Conservation (phyloP, 2,113 vertebrate genomes). For the Phylloscopus whistleri region DNA sequence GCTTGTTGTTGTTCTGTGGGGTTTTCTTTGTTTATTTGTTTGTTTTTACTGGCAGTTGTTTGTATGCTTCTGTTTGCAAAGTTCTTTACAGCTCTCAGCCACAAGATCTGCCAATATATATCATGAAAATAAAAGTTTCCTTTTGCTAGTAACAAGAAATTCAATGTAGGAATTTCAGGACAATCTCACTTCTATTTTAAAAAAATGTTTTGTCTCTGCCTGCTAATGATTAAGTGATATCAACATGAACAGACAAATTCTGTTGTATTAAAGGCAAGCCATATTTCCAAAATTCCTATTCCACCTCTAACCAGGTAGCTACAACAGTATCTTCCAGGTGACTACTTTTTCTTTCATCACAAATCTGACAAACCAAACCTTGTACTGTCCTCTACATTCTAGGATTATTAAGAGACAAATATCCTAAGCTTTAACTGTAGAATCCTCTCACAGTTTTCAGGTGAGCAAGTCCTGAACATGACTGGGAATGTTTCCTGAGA, state of each 20-base stretch:
- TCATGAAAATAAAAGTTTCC: neutral
- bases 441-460: neutral
- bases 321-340: neutral
- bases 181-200: neutral
- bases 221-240: neutral
- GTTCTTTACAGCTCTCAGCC: neutral
- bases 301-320: neutral
- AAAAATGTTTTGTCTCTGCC: neutral
- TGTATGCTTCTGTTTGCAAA: neutral
- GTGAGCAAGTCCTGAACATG: neutral
- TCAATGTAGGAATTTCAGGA: neutral
- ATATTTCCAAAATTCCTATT: neutral
- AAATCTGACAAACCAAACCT: neutral
- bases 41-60: neutral
- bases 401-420: neutral
- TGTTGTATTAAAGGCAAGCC: neutral
- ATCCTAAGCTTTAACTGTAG: neutral
- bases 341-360: neutral
- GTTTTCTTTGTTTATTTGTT: neutral
- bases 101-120: neutral
- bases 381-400: rapidly evolving
- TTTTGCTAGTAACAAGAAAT: neutral
- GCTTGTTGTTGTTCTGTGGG: neutral
- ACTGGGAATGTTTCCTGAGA: neutral
- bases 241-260: neutral